Percentiles rank a stretch among this genome's conserved stretches.
Conservation (phyloP, 2,797 vertebrate genomes). For the Intellagama lesueurii region DNA sequence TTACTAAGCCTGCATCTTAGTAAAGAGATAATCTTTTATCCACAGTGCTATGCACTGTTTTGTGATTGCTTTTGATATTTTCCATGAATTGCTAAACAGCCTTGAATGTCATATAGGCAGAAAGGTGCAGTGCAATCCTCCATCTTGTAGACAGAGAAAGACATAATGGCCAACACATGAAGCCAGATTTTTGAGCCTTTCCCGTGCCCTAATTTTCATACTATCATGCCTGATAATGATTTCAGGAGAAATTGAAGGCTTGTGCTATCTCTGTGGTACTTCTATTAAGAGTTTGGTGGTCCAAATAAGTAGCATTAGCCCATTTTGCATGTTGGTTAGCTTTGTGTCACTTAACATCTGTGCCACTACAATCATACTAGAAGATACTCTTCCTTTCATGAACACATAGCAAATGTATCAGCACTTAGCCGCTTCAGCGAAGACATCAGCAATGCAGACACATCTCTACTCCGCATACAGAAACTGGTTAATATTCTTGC, state of each 20-base stretch:
- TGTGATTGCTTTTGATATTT: background rate
- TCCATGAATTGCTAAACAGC: background rate
- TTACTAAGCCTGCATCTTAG: too few relatives aligned
- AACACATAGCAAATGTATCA: slow-evolving; percentile 46
- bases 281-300: too few relatives aligned
- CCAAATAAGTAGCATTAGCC: background rate
- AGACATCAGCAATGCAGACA: slow-evolving; percentile 16
- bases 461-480: background rate
- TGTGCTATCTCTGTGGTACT: too few relatives aligned
- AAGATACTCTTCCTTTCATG: slow-evolving; percentile 47
- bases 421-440: slow-evolving; percentile 18
- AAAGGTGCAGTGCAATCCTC: background rate
- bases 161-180: too few relatives aligned
- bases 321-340: slow-evolving; percentile 53
- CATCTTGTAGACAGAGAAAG: too few relatives aligned
- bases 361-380: slow-evolving; percentile 57
- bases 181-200: too few relatives aligned
- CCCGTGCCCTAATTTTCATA: too few relatives aligned
- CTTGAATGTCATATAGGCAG: background rate
- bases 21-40: background rate
- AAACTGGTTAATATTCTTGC: slow-evolving; percentile 4
- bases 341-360: slow-evolving; percentile 67
- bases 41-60: background rate
- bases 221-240: too few relatives aligned
- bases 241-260: too few relatives aligned